Base-by-base conservation (phyloP, 2,888 invertebrate species). In the Drosophila anceps region DNA sequence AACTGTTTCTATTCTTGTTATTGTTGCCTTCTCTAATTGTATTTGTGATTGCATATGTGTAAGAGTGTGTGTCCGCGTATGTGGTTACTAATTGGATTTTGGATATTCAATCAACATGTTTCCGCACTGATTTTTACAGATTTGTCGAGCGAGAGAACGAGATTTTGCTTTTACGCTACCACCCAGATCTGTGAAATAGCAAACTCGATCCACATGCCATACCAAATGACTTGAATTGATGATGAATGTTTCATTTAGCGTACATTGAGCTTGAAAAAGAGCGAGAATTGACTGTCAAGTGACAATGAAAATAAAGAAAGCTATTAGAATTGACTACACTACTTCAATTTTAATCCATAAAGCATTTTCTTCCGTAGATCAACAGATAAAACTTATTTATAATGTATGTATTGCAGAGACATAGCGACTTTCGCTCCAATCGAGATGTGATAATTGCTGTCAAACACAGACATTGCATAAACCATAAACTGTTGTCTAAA, bases 11-110 rank as follows among this genome's bases (percentile, higher is more conserved):
- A 18, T 70, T 53, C 51, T 58, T 63, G 66, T 75, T 70, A 69
- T 74, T 73, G 69, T 77, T 77, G 69, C 61, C 69, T 54, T 73
- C 81, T 79, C 78, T 82, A 82, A 83, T 80, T 80, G 73, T 79
- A 55, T 76, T 69, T 71, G 65, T 59, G 54, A 64, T 64, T 77
- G 73, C 62, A 37, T 57, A 65, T 51, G 51, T 67, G 33, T 43
- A 31, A 33, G 18, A 43, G 63, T 69, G 35, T 66, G 33, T 35
- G 51, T 8, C 33, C 8, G 18, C 27, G 13, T 69, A 63, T 70
- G 72, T 70, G 62, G 77, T 67, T 64, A 67, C 79, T 84, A 84
- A 88, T 84, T 84, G 84, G 85, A 85, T 85, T 84, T 73, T 73
- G 71, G 73, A 75, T 85, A 84, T 76, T 73, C 73, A 84, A 84